Conservation (phyloP, 2,888 invertebrate genomes). For the Drosophila atripex region DNA sequence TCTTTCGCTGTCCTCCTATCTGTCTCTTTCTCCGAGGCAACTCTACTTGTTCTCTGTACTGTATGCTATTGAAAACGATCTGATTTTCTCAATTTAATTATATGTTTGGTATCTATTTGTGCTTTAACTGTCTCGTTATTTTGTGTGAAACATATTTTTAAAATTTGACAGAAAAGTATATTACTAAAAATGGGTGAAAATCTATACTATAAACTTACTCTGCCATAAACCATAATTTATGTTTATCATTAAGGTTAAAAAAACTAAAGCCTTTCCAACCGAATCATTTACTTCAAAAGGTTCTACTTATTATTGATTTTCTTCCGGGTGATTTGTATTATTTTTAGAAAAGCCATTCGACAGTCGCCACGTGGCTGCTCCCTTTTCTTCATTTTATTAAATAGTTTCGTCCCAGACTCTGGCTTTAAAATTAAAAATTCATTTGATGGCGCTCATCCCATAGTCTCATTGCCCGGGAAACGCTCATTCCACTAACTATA, state of each 20-base stretch:
- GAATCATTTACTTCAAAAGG: slow-evolving; percentile 2
- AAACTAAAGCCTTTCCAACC: slow-evolving; percentile 2
- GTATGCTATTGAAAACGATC: slow-evolving; percentile 13
- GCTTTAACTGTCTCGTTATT: slow-evolving; percentile 21
- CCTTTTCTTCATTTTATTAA: slow-evolving; percentile 13
- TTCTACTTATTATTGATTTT: slow-evolving; percentile 25
- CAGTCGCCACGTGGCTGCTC: slow-evolving; percentile 3
- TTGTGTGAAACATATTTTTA: not conserved
- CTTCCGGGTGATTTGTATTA: slow-evolving; percentile 13
- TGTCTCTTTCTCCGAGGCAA: slow-evolving; percentile 26
- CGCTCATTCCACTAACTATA: slow-evolving; percentile 25
- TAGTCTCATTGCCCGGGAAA: slow-evolving; percentile 1
- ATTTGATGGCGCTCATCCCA: slow-evolving; percentile 8
- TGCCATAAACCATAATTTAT: too few relatives aligned
- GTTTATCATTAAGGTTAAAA: too few relatives aligned
- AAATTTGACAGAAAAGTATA: not conserved
- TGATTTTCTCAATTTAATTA: slow-evolving; percentile 4
- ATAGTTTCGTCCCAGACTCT: not conserved
- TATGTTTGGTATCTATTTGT: slow-evolving; percentile 23
- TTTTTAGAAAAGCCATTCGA: slow-evolving; percentile 18
- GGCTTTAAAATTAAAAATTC: slow-evolving; percentile 9
- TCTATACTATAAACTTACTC: too few relatives aligned
- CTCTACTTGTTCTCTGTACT: slow-evolving; percentile 16
- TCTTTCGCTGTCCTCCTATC: slow-evolving; percentile 14
- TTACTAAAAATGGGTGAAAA: not conserved